Evolutionary conservation across 1,140 invertebrate genomes (phyloP).

Genomic region (Drosophila kikkawai): DNA sequence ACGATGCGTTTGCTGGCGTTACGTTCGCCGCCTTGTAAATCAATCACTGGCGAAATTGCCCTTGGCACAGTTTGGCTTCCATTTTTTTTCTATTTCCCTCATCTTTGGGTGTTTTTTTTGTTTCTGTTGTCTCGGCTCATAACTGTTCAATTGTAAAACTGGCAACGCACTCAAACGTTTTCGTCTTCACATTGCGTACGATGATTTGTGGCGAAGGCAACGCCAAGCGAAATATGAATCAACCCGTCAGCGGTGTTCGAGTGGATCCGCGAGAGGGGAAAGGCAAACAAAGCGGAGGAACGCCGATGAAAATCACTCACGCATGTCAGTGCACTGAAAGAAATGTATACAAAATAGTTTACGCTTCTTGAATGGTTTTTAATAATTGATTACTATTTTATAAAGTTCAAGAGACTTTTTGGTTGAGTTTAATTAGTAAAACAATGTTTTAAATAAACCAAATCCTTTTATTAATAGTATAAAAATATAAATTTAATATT

Average conservation of each 20-base stretch:
- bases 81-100: conserved; percentile 40
- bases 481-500: no score
- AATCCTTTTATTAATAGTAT: no score
- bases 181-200: conserved; percentile 63
- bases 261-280: conserved; percentile 18
- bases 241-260: conserved; percentile 39
- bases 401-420: background rate
- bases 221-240: conserved; percentile 65
- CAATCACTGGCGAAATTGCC: conserved; percentile 80
- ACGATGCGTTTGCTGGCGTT: conserved; percentile 13
- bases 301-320: conserved; percentile 58
- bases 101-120: conserved; percentile 18
- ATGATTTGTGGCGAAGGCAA: conserved; percentile 76
- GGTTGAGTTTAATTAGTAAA: no score
- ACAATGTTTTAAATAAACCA: no score
- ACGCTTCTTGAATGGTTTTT: no score
- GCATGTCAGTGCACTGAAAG: conserved; percentile 48
- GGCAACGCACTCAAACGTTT: conserved; percentile 64
- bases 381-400: no score
- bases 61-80: conserved; percentile 60
- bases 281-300: conserved; percentile 5
- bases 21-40: conserved; percentile 62
- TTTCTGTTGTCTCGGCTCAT: conserved; percentile 32
- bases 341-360: no score
- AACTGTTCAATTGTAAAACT: conserved; percentile 40